A percentile compares a stretch with the other conserved stretches of the same genome.
These are phyloP conservation scores for Acrobasis repandana DNA, from an alignment of 2,888 invertebrate species.

Conservation along the genomic window DNA sequence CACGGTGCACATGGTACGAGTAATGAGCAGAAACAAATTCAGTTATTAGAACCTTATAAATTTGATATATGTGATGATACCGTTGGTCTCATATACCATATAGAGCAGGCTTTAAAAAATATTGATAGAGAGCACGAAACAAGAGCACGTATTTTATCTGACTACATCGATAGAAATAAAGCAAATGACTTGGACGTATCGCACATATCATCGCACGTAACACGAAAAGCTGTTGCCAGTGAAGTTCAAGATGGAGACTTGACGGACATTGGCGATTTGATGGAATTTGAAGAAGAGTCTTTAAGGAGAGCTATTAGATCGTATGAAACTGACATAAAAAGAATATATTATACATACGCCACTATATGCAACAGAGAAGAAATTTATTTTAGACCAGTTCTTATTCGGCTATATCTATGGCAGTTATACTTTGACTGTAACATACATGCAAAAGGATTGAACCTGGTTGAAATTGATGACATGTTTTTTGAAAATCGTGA, in stretches of 20 bases:
- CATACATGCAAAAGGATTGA: slow-evolving; percentile 71
- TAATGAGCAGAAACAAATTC: slow-evolving; percentile 36
- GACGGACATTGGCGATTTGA: slow-evolving; percentile 45
- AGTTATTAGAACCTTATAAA: slow-evolving; percentile 44
- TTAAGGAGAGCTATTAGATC: slow-evolving; percentile 69
- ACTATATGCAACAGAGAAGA: slow-evolving; percentile 65
- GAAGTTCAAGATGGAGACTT: slow-evolving; percentile 12
- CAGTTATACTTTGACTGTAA: slow-evolving; percentile 83
- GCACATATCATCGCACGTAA: slow-evolving; percentile 6
- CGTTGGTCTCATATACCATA: slow-evolving; percentile 71
- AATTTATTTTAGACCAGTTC: slow-evolving; percentile 62
- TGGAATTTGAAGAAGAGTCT: slow-evolving; percentile 69
- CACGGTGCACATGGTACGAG: slow-evolving; percentile 19
- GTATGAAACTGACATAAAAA: slow-evolving; percentile 72
- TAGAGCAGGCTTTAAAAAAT: slow-evolving; percentile 63
- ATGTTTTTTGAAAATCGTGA: slow-evolving; percentile 72
- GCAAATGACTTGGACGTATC: slow-evolving; percentile 30
- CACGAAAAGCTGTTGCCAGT: not conserved
- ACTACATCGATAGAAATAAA: slow-evolving; percentile 60
- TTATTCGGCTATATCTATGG: slow-evolving; percentile 83
- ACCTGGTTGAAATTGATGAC: slow-evolving; percentile 78
- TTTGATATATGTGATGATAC: slow-evolving; percentile 63
- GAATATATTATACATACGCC: slow-evolving; percentile 80
- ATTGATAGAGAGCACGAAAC: slow-evolving; percentile 58
- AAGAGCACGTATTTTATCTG: slow-evolving; percentile 50